Evolutionary conservation across 2,888 invertebrate genomes (phyloP).

Genomic region (Formica aserva): DNA sequence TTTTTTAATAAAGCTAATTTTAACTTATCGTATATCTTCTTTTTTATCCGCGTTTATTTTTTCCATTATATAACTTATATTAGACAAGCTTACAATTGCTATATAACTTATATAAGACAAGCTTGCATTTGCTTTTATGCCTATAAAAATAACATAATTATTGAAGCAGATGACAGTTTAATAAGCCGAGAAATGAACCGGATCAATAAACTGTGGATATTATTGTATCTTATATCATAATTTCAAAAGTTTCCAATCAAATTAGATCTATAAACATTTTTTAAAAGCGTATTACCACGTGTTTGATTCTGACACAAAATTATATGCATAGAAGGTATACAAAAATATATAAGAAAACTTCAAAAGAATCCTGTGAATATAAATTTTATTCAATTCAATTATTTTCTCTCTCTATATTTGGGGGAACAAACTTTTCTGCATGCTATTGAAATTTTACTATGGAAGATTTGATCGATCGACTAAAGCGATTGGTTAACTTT

Average conservation of each 20-base stretch:
- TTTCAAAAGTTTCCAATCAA: not conserved
- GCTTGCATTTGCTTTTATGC: not conserved
- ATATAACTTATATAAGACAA: too few species aligned
- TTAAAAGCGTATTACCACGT: not conserved
- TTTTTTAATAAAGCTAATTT: not conserved
- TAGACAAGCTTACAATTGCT: not conserved
- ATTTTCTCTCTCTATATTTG: slow-evolving; percentile 22
- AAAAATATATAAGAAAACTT: not conserved
- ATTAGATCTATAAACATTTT: not conserved
- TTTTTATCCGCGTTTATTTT: not conserved
- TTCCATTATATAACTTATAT: not conserved
- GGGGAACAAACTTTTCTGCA: slow-evolving; percentile 23
- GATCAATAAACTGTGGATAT: not conserved
- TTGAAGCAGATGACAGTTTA: not conserved
- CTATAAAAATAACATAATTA: not conserved
- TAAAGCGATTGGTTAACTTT: slow-evolving; percentile 51
- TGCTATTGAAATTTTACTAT: slow-evolving; percentile 36
- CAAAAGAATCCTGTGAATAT: not conserved
- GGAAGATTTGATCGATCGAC: slow-evolving; percentile 43
- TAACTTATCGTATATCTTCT: not conserved
- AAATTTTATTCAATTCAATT: slow-evolving; percentile 26
- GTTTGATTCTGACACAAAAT: not conserved
- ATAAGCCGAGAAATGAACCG: not conserved
- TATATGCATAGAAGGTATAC: not conserved
- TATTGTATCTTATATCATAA: not conserved